phyloP scores from a whole-genome alignment of 1,140 invertebrate genomes.

The Alviniconcha marisindica region DNA sequence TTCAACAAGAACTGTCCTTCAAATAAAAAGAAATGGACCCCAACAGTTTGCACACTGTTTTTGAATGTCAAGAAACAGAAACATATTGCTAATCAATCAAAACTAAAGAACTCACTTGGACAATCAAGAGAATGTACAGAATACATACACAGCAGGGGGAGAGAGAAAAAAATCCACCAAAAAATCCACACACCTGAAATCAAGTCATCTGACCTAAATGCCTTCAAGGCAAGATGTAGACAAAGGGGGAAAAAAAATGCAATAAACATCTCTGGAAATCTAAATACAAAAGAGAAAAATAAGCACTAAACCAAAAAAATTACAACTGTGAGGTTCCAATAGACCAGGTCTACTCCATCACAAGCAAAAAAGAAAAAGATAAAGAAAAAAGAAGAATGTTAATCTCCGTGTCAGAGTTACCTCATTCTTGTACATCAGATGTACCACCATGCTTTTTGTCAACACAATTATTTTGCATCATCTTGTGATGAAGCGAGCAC shows the following conservation, averaged over 20 bases:
- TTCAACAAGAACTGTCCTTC: no score
- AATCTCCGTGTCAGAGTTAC: neutral
- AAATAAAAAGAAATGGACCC: neutral
- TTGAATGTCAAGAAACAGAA: neutral
- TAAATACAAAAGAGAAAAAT: neutral
- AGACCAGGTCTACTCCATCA: constrained; percentile 9
- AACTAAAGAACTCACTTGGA: no score
- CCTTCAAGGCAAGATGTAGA: neutral
- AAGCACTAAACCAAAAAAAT: constrained; percentile 7
- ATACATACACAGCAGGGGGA: no score
- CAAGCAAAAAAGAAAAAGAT: neutral
- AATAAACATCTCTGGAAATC: neutral
- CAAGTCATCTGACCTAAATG: no score
- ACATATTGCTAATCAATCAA: neutral
- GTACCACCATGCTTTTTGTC: neutral
- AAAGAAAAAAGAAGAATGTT: neutral
- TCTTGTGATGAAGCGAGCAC: no score
- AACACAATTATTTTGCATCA: no score
- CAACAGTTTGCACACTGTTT: constrained; percentile 12
- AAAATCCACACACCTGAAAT: no score
- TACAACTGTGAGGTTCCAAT: neutral
- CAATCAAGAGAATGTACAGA: no score
- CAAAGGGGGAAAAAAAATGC: neutral
- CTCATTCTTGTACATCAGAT: constrained; percentile 20
- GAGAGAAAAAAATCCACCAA: no score